Evolutionary conservation across 2,888 invertebrate genomes (phyloP), one percentile per base, ranked within the genome.

Genomic region (Zelleria hepariella): DNA sequence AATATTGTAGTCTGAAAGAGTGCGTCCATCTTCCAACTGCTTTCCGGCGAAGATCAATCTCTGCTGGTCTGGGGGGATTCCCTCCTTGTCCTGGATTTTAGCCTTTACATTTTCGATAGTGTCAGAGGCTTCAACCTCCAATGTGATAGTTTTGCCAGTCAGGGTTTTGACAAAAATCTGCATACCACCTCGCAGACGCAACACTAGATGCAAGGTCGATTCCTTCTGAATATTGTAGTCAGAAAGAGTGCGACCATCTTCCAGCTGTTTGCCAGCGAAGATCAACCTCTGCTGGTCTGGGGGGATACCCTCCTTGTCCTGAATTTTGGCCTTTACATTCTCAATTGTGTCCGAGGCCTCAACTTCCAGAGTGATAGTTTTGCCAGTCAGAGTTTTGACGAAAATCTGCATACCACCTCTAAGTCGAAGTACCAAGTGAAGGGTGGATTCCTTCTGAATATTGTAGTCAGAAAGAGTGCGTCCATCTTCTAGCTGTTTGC

Each of bases 1-100:
- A 10, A 59, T 59, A 18, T 59, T 59, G 57, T 59, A 59, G 24
- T 59, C 59, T 0, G 59, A 59, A 3, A 59, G 20, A 7, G 59
- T 59, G 25, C 59, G 57, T 1, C 59, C 59, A 32, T 59, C 59
- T 51, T 59, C 59, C 4, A 59, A 79, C 79, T 96, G 96, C 80
- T 95, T 95, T 52, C 96, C 96, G 72, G 95, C 95, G 75, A 95
- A 95, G 75, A 95, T 95, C 72, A 95, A 82, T 69, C 93, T 5
- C 47, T 58, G 58, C 52, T 58, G 58, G 52, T 58, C 58, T 52
- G 58, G 58, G 15, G 58, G 89, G 15, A 57, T 57, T 2, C 57
- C 57, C 47, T 57, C 57, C 15, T 57, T n/a, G n/a, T n/a, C n/a
- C n/a, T n/a, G n/a, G n/a, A n/a, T n/a, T n/a, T n/a, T n/a, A n/a